Conservation (phyloP, 2,113 vertebrate species). For the Hydrochoerus hydrochaeris region DNA sequence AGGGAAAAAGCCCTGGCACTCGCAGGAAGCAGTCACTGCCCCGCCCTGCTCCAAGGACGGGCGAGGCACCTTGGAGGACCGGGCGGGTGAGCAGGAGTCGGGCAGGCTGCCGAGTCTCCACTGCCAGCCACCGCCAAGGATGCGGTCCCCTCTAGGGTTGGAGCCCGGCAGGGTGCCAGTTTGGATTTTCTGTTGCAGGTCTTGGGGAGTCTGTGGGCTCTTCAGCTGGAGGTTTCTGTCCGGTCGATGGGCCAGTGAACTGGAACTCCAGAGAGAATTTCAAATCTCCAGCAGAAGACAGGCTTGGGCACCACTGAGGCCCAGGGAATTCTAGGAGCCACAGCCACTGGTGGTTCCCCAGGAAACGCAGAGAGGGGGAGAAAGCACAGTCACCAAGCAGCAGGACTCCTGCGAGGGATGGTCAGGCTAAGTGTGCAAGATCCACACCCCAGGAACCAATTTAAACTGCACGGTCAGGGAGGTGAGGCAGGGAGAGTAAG, state of each 20-base stretch:
- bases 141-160: background rate
- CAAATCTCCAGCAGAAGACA: background rate
- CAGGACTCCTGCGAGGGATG: background rate
- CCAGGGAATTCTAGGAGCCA: background rate
- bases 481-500: background rate
- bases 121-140: background rate
- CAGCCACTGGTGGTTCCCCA: too few species aligned
- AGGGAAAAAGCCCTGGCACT: background rate
- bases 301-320: background rate
- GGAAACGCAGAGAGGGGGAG: background rate
- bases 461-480: background rate
- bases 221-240: background rate
- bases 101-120: background rate
- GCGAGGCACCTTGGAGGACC: background rate
- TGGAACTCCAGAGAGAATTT: background rate
- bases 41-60: background rate
- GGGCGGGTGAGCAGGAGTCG: too few species aligned
- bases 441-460: background rate
- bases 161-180: background rate
- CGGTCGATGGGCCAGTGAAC: background rate
- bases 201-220: background rate
- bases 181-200: background rate
- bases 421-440: background rate
- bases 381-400: too few species aligned
- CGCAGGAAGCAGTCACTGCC: background rate